A percentile compares a stretch with the other conserved stretches of the same genome.
phyloP scores from a whole-genome alignment of 2,888 invertebrate genomes.

The Celastrina argiolus region DNA sequence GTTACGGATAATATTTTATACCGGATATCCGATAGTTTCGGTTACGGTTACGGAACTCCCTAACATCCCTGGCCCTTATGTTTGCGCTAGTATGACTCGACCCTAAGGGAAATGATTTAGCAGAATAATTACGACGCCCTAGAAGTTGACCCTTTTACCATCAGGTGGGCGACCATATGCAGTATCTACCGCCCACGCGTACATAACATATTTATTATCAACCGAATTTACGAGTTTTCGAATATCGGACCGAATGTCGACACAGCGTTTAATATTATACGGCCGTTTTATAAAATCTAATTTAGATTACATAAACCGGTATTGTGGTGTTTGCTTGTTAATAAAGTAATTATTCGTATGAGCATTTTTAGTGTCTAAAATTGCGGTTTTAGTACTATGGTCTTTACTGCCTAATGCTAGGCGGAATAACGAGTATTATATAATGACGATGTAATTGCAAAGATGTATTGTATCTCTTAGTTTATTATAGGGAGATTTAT shows the following conservation, averaged over 20 bases:
- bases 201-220: constrained; percentile 13
- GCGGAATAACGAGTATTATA: too few relatives aligned
- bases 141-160: not conserved
- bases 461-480: too few relatives aligned
- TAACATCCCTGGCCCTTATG: too few relatives aligned
- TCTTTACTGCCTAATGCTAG: too few relatives aligned
- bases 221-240: constrained; percentile 4
- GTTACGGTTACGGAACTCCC: too few relatives aligned
- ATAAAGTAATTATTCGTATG: not conserved
- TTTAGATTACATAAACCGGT: not conserved
- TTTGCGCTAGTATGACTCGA: too few relatives aligned
- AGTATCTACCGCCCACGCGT: not conserved
- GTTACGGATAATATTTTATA: too few relatives aligned
- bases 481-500: too few relatives aligned
- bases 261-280: not conserved
- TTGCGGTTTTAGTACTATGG: not conserved
- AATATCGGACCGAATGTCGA: not conserved
- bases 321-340: not conserved
- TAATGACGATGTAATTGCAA: too few relatives aligned
- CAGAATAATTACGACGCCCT: not conserved
- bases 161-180: constrained; percentile 9
- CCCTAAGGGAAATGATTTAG: not conserved
- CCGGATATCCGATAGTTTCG: too few relatives aligned
- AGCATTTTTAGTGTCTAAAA: not conserved
- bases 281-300: not conserved